Evolutionary conservation across 2,113 vertebrate genomes (phyloP).

Genomic region (Cyphomyrus plagiostoma): DNA sequence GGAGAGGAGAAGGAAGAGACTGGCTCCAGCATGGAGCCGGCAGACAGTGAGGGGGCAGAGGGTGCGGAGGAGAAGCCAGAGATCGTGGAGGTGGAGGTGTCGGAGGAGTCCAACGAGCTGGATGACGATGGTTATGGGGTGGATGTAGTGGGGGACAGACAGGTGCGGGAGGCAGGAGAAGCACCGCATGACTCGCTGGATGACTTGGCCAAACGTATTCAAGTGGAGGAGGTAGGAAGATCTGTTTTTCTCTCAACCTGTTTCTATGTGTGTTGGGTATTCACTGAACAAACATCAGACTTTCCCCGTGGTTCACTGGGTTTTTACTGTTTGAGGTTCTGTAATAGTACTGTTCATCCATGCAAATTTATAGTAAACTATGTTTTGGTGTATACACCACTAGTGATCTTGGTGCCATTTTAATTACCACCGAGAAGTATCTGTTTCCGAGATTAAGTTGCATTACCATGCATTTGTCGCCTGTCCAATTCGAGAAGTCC

Average conservation of each 20-base stretch:
- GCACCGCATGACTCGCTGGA: slow-evolving; percentile 65
- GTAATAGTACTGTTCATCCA: neutral
- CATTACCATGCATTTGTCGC: neutral
- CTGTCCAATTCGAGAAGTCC: neutral
- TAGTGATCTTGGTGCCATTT: neutral
- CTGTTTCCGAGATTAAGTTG: neutral
- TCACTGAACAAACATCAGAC: neutral
- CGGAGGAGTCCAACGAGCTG: slow-evolving; percentile 38
- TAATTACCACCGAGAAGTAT: neutral
- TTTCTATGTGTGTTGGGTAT: neutral
- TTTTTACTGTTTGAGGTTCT: neutral
- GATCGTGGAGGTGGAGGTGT: slow-evolving; percentile 33
- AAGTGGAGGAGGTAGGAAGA: slow-evolving; percentile 79
- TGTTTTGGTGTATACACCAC: neutral
- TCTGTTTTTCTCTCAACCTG: neutral
- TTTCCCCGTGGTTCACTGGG: neutral
- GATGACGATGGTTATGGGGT: slow-evolving; percentile 37
- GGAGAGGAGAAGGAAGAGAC: slow-evolving; percentile 38
- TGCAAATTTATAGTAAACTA: neutral
- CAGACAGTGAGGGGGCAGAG: slow-evolving; percentile 18
- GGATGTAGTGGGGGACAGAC: slow-evolving; percentile 37
- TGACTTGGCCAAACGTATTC: slow-evolving; percentile 85
- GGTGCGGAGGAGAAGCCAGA: slow-evolving; percentile 17
- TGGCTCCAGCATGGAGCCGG: neutral
- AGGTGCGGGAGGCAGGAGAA: slow-evolving; percentile 23